These are phyloP conservation scores for Theretra japonica DNA, from an alignment of 2,888 invertebrate species.

Conservation along the genomic window DNA sequence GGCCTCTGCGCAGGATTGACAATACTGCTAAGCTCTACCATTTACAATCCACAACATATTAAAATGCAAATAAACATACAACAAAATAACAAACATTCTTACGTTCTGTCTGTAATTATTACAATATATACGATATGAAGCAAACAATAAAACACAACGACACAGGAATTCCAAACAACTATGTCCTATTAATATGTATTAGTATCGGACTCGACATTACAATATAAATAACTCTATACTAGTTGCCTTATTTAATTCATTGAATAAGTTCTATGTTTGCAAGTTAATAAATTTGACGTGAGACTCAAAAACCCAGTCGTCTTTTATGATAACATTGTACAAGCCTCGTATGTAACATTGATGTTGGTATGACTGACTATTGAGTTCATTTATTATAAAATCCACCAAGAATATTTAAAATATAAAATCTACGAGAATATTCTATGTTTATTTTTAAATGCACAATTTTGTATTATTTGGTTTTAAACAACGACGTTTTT, in stretches of 20 bases:
- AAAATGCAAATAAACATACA: neutral
- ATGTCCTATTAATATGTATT: constrained; percentile 18
- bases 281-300: neutral
- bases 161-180: constrained; percentile 4
- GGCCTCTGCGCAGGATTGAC: no score
- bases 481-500: no score
- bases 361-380: no score
- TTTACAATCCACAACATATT: neutral
- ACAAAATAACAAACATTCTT: neutral
- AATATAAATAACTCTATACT: neutral
- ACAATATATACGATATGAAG: neutral
- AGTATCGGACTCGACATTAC: neutral
- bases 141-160: constrained; percentile 21
- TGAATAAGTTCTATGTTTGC: neutral
- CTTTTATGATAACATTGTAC: no score
- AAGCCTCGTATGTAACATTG: no score
- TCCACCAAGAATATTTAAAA: no score
- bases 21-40: neutral
- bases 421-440: no score
- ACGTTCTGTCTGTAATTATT: neutral
- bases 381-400: no score
- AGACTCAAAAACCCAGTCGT: no score
- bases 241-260: neutral
- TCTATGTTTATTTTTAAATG: no score
- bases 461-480: no score